These are phyloP conservation scores for Drosophila peninsularis DNA, from an alignment of 2,888 invertebrate species.

Conservation along the genomic window DNA sequence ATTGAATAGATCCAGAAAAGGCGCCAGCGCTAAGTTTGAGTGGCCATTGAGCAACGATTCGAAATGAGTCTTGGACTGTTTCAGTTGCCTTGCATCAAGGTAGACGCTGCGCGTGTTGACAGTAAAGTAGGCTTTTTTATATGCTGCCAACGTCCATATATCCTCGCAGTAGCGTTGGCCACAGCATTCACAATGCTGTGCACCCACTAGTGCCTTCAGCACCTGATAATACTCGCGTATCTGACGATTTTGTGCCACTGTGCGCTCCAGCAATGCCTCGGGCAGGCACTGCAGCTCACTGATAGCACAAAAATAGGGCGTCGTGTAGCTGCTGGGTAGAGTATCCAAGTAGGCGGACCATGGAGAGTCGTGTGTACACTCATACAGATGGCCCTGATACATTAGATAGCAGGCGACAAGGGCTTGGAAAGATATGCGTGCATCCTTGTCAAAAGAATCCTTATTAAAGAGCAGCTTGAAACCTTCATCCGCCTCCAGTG, in stretches of 20 bases:
- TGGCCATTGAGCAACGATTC: constrained; percentile 86
- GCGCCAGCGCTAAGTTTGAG: constrained; percentile 91
- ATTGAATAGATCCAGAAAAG: constrained; percentile 95
- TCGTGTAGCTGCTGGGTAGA: constrained; percentile 88
- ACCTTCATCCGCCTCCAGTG: constrained; percentile 86
- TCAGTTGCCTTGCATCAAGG: constrained; percentile 86
- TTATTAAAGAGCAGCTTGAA: constrained; percentile 85
- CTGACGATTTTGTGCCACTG: constrained; percentile 86
- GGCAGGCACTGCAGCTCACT: constrained; percentile 87
- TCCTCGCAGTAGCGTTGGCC: constrained; percentile 83
- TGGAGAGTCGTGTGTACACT: constrained; percentile 82
- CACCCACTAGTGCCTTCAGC: constrained; percentile 50
- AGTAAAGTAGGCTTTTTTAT: constrained; percentile 92
- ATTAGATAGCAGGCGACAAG: constrained; percentile 90
- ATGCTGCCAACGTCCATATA: constrained; percentile 86
- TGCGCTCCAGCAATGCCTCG: constrained; percentile 86
- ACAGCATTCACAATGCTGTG: constrained; percentile 81
- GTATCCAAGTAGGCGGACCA: constrained; percentile 89
- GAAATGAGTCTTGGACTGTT: constrained; percentile 82
- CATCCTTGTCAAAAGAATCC: constrained; percentile 65
- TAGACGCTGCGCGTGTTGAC: constrained; percentile 95
- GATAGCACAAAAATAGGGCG: constrained; percentile 88
- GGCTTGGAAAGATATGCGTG: constrained; percentile 88
- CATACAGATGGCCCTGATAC: constrained; percentile 87
- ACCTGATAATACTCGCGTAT: constrained; percentile 81